Evolutionary conservation across 2,888 invertebrate genomes (phyloP), one percentile per base, ranked within the genome.

Genomic region (Himalopsyche kuldschensis): DNA sequence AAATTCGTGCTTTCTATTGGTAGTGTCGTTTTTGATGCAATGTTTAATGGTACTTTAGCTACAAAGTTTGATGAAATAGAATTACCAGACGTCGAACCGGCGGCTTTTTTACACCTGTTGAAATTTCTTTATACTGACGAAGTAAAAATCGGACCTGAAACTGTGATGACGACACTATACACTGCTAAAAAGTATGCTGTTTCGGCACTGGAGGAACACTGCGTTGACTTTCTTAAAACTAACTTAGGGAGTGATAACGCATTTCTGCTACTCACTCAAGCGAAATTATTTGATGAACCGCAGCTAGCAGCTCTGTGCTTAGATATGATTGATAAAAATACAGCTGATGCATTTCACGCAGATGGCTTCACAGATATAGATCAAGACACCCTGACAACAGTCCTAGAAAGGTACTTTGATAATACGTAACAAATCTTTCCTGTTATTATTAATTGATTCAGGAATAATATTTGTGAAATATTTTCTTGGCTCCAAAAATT

Each of bases 181-280:
- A 95, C 96, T 0, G 97, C 97, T 6, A 97, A 97, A 88, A 97
- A 97, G 87, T 97, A 97, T 90, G 96, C 96, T 1, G 96, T 97
- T 0, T 95, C 96, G 0, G 95, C 96, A 3, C 89, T 97, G 85
- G 97, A 97, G 88, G 94, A 94, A 87, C 95, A 95, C 84, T 97
- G 97, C 90, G 96, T 97, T 0, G 96, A 96, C 88, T 96, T 96
- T 89, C 88, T 94, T 17, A 92, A 94, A 87, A 93, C 93, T 86
- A 96, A 96, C 89, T 91, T 97, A 85, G 94, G 94, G 81, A 94
- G 95, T 32, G 96, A 97, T 87, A 97, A 97, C 91, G 96, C 97
- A 6, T 97, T 97, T 88, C 91, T 96, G 89, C 90, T 97, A 82
- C 90, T 97, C 84, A 96, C 96, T 0, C 95, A 94, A 88, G 97